Percentiles rank a stretch among this genome's conserved stretches.
Evolutionary conservation across 2,113 vertebrate genomes (phyloP).

Genomic region (Telmatochromis bifrenatus): DNA sequence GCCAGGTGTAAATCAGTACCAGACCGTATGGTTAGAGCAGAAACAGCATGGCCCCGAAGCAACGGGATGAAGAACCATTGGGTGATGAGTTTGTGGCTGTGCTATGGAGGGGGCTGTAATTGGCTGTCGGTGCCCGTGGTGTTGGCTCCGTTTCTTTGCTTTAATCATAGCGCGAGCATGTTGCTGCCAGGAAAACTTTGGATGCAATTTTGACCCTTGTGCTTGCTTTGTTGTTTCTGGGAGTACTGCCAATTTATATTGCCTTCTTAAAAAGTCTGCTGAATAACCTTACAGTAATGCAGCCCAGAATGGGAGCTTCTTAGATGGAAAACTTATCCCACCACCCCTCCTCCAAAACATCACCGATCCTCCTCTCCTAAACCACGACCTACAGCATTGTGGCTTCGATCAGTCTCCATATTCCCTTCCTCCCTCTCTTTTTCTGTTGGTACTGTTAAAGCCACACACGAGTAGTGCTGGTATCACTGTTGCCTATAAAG

Average conservation of each 20-base stretch:
- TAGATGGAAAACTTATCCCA: conserved; percentile 14
- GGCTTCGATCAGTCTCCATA: conserved; percentile 26
- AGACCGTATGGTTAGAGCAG: neutral
- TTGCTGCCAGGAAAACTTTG: conserved; percentile 48
- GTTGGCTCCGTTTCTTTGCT: conserved; percentile 19
- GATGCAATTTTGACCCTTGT: conserved; percentile 29
- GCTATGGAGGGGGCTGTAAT: neutral
- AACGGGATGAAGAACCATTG: neutral
- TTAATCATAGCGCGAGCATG: conserved; percentile 30
- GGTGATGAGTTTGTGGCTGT: neutral
- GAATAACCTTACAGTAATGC: conserved; percentile 5
- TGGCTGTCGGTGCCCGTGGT: conserved; percentile 2
- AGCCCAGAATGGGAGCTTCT: neutral
- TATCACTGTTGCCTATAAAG: neutral
- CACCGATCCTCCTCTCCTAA: neutral
- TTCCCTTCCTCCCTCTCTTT: neutral
- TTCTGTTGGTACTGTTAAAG: neutral
- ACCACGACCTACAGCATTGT: conserved; percentile 29
- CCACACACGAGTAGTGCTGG: neutral
- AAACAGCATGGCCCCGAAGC: neutral
- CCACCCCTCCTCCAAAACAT: neutral
- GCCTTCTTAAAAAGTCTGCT: neutral
- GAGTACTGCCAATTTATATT: conserved; percentile 25
- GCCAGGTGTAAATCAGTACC: conserved; percentile 26
- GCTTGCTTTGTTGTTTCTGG: conserved; percentile 43